Evolutionary conservation across 37 sponge, comb jelly and placozoan species (phyloP).

Genomic region (Beroe ovata): DNA sequence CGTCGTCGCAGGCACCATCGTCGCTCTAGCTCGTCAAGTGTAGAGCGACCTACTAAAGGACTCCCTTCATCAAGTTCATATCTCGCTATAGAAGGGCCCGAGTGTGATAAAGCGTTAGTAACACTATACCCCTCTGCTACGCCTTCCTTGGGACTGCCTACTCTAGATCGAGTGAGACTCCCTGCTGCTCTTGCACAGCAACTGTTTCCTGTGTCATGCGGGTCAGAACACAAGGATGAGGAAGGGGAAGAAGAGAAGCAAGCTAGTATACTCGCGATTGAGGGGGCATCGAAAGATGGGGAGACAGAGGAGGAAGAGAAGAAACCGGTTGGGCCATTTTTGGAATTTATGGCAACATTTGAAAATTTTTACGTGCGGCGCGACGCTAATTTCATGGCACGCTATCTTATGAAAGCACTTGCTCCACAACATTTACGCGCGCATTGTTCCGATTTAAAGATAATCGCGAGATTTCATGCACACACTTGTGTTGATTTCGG

Average conservation of each 20-base stretch:
- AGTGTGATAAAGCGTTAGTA: conserved; percentile 26
- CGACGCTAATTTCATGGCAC: neutral
- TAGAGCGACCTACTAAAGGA: neutral
- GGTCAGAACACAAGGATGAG: conserved; percentile 56
- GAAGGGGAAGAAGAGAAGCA: conserved; percentile 1
- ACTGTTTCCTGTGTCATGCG: conserved; percentile 53
- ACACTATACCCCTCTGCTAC: conserved; percentile 55
- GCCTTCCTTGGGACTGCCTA: neutral
- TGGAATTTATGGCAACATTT: too few relatives aligned
- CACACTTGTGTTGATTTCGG: neutral
- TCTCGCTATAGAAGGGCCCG: conserved; percentile 49
- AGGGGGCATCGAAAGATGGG: conserved; percentile 19
- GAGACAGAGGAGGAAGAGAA: conserved; percentile 3
- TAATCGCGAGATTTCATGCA: neutral
- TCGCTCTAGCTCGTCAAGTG: neutral
- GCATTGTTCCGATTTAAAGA: neutral
- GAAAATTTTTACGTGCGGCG: neutral
- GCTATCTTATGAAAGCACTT: neutral
- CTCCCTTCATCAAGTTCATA: neutral
- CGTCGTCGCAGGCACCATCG: neutral
- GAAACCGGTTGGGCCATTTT: neutral
- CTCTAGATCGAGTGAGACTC: conserved; percentile 10
- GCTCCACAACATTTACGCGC: neutral
- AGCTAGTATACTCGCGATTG: conserved; percentile 18
- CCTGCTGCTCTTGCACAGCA: conserved; percentile 27